Evolutionary conservation across 2,888 invertebrate species (phyloP).

Genomic region (Lasioglossum morio): DNA sequence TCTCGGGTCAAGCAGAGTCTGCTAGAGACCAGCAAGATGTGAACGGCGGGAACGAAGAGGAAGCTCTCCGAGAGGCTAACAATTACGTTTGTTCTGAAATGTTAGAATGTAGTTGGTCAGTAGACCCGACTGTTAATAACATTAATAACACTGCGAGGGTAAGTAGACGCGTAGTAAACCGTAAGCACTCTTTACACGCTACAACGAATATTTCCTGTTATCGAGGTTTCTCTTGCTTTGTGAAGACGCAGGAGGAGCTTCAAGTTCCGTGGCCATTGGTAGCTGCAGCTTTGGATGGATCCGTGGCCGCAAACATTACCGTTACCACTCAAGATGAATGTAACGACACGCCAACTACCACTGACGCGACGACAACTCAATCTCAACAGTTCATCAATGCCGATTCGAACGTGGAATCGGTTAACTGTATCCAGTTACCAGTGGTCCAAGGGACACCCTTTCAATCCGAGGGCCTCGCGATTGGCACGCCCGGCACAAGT

Average conservation of each 20-base stretch:
- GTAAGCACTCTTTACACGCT: background rate
- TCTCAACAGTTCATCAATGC: conserved; percentile 73
- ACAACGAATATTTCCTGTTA: background rate
- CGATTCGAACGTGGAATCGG: conserved; percentile 71
- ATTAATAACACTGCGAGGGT: conserved; percentile 76
- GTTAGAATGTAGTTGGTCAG: conserved; percentile 82
- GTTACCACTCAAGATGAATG: conserved; percentile 81
- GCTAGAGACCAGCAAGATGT: conserved; percentile 73
- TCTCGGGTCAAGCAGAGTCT: conserved; percentile 61
- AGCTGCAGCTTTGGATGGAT: conserved; percentile 85
- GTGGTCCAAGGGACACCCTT: conserved; percentile 77
- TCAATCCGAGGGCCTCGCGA: conserved; percentile 75
- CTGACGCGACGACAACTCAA: conserved; percentile 74
- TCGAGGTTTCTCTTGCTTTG: conserved; percentile 40
- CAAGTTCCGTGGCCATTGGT: conserved; percentile 86
- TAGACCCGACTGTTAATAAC: conserved; percentile 80
- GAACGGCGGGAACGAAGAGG: conserved; percentile 85
- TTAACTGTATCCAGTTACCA: conserved; percentile 80
- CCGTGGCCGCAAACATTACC: conserved; percentile 81
- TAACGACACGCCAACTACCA: conserved; percentile 77
- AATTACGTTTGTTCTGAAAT: conserved; percentile 88
- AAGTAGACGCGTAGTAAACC: conserved; percentile 29
- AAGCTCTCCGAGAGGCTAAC: conserved; percentile 91
- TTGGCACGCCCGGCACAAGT: conserved; percentile 75
- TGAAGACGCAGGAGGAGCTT: conserved; percentile 86